Percentiles rank a stretch among this genome's conserved stretches.
Evolutionary conservation across 1,140 invertebrate species (phyloP).

Genomic region (Drosophila tropicalis): DNA sequence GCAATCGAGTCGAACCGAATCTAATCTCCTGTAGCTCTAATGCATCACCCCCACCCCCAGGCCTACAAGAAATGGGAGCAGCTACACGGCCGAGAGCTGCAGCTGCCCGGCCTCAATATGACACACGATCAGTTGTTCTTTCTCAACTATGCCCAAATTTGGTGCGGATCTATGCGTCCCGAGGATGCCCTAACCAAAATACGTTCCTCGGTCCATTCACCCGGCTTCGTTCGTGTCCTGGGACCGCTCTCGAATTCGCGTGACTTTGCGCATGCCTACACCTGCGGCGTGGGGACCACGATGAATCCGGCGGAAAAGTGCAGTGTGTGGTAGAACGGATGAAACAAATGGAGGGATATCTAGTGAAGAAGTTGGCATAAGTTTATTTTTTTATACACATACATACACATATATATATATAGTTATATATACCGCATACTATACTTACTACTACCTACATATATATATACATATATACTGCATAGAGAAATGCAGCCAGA

Average conservation of each 20-base stretch:
- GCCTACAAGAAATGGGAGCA: slow-evolving; percentile 91
- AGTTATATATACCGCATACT: slow-evolving; percentile 37
- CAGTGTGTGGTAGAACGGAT: slow-evolving; percentile 92
- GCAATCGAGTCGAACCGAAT: background rate
- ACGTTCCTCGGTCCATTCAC: slow-evolving; percentile 96
- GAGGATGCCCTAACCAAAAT: slow-evolving; percentile 98
- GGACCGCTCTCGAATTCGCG: slow-evolving; percentile 96
- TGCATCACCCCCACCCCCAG: slow-evolving; percentile 25
- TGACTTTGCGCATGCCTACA: slow-evolving; percentile 94
- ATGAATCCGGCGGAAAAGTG: slow-evolving; percentile 97
- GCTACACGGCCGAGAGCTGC: slow-evolving; percentile 88
- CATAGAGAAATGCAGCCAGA: no score
- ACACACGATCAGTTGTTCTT: slow-evolving; percentile 95
- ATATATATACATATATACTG: background rate
- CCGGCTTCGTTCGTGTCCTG: slow-evolving; percentile 95
- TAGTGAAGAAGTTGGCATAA: slow-evolving; percentile 18
- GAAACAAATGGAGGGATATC: no score
- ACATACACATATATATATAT: background rate
- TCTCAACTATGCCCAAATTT: slow-evolving; percentile 95
- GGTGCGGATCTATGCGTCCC: slow-evolving; percentile 98
- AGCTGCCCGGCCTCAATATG: slow-evolving; percentile 91
- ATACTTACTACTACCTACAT: slow-evolving; percentile 21
- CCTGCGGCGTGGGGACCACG: slow-evolving; percentile 89
- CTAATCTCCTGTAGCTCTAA: background rate
- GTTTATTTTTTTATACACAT: slow-evolving; percentile 40